Conservation (phyloP, 2,888 invertebrate genomes). For the Trissolcus brochymenae region DNA sequence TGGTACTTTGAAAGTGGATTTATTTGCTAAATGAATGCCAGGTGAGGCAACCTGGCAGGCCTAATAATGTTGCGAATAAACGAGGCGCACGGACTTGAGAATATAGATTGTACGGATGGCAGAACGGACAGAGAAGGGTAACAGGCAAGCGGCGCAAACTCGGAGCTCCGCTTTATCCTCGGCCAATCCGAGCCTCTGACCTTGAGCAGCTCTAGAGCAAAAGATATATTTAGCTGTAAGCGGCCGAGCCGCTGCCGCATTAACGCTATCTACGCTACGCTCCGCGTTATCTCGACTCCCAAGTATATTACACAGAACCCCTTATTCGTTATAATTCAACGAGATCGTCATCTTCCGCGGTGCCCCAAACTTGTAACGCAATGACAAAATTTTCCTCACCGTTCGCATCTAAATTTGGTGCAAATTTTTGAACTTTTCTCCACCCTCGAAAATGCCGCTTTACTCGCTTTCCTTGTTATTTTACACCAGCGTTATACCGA, state of each 20-base stretch:
- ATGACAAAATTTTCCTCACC: slow-evolving; percentile 18
- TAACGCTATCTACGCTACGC: slow-evolving; percentile 53
- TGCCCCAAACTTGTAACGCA: slow-evolving; percentile 9
- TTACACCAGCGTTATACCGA: not conserved
- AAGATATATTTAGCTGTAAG: slow-evolving; percentile 63
- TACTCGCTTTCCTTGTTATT: not conserved
- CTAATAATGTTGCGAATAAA: slow-evolving; percentile 57
- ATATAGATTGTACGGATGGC: slow-evolving; percentile 51
- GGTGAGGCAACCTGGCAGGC: slow-evolving; percentile 57
- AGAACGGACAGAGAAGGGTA: slow-evolving; percentile 56
- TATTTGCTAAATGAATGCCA: slow-evolving; percentile 43
- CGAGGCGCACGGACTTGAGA: slow-evolving; percentile 56
- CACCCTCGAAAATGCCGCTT: not conserved
- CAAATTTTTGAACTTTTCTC: not conserved
- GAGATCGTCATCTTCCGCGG: slow-evolving; percentile 33
- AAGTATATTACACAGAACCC: slow-evolving; percentile 49
- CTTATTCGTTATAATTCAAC: slow-evolving; percentile 41
- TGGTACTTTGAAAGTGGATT: too few species aligned
- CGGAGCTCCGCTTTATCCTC: slow-evolving; percentile 60
- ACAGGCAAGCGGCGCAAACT: slow-evolving; percentile 56
- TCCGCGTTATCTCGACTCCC: slow-evolving; percentile 49
- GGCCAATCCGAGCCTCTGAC: slow-evolving; percentile 61
- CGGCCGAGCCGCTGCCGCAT: slow-evolving; percentile 57
- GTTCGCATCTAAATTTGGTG: not conserved
- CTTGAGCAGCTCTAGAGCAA: slow-evolving; percentile 62